Evolutionary conservation across 2,888 invertebrate genomes (phyloP).

Genomic region (Synergus japonicus): DNA sequence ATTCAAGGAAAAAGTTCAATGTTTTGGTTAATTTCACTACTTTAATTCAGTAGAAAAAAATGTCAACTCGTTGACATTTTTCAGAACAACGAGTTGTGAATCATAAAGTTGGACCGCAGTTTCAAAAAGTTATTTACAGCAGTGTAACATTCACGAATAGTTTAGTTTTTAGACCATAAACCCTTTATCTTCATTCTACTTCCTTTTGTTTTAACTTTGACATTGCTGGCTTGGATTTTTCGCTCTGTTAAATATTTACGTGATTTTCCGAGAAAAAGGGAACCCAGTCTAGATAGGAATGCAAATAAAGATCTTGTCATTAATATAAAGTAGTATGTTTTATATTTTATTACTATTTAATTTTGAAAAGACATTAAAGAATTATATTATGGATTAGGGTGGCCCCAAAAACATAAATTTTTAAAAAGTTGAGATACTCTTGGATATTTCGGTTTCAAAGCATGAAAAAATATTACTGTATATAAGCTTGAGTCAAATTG

Average conservation of each 20-base stretch:
- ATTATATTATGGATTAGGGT: too few species aligned
- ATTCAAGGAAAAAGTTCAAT: constrained; percentile 27
- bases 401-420: too few species aligned
- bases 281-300: not conserved
- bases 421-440: too few species aligned
- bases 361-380: too few species aligned
- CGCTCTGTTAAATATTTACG: not conserved
- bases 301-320: not conserved
- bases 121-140: constrained; percentile 63
- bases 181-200: constrained; percentile 34
- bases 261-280: not conserved
- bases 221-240: not conserved
- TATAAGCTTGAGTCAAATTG: too few species aligned
- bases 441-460: too few species aligned
- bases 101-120: constrained; percentile 64
- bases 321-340: not conserved
- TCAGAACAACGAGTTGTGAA: constrained; percentile 49
- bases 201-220: constrained; percentile 40
- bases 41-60: constrained; percentile 3
- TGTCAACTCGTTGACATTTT: not conserved
- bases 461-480: too few species aligned
- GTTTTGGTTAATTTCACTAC: constrained; percentile 54
- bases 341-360: not conserved
- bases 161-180: constrained; percentile 52
- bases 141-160: constrained; percentile 61